Evolutionary conservation across 1,140 invertebrate species (phyloP), one percentile per base, ranked within the genome.

Genomic region (Anastrepha obliqua): DNA sequence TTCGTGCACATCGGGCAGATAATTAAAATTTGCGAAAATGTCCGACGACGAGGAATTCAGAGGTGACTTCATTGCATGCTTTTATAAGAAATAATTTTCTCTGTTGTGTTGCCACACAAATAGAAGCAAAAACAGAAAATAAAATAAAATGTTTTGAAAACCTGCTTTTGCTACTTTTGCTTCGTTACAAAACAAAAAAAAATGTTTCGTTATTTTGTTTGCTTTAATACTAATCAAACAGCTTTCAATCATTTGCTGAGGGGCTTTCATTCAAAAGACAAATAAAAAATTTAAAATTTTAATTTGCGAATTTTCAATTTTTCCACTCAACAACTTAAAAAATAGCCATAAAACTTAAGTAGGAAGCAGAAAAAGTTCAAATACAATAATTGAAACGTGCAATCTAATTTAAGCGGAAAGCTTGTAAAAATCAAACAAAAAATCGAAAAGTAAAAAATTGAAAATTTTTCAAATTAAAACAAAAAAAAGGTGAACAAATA

Each of bases 31-130:
- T 55, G 74, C 74, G 47, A 58, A 81, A 81, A 81, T 81, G 74
- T 81, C 47, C 47, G 74, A 81, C 47, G 74, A 81, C 13, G 74
- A 20, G 17, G 47, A 81, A 51, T 55, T 55, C 17, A 81, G 74
- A 81, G 74, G 74, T 81, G 74, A 81, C 47, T 81, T 81, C 47
- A 55, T 81, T 81, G 74, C 74, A 81, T 81, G 74, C 15, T 81
- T 81, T 81, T 81, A 29, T 0, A 47, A 74, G 4, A 74, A 74
- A 42, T 6, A 3, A 47, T 44, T 74, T 44, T 47, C 42, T 7
- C 15, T 17, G 67, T 42, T 74, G 67, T 55, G 74, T 2, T 81
- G 47, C 74, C 47, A 81, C 74, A 55, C 17, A 78, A 51, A 29
- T 2, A 17, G 15, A 55, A 9, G 6, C 17, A 47, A 81, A 55